These are phyloP conservation scores for Trichoplusia ni DNA, from an alignment of 1,140 invertebrate genomes.

Conservation along the genomic window DNA sequence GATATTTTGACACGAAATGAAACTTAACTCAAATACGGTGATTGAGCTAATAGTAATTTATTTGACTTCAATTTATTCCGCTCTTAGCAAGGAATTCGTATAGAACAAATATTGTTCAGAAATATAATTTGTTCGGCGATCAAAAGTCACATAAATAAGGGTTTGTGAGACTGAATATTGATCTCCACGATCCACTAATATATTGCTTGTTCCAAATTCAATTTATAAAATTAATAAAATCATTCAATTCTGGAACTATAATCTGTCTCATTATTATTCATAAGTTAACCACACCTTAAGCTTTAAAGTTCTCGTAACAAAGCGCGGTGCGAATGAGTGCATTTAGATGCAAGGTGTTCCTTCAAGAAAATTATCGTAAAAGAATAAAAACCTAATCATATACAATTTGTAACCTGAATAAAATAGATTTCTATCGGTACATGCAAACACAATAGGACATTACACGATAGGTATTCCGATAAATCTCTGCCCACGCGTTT, in stretches of 20 bases:
- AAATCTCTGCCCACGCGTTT: conserved; percentile 48
- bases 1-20: not conserved
- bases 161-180: conserved; percentile 1
- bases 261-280: not conserved
- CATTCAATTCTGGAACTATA: not conserved
- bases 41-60: not conserved
- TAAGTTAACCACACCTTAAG: not conserved
- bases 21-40: not conserved
- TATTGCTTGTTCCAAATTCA: not conserved
- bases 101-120: conserved; percentile 8
- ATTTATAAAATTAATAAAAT: conserved; percentile 7
- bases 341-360: not conserved
- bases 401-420: conserved; percentile 44
- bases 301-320: not conserved
- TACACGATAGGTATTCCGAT: conserved; percentile 42
- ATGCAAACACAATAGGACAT: conserved; percentile 51
- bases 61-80: conserved; percentile 1
- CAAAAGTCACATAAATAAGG: conserved; percentile 21
- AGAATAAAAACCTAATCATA: conserved; percentile 37
- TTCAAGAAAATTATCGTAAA: not conserved
- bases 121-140: conserved; percentile 14
- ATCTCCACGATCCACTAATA: not conserved
- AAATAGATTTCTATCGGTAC: conserved; percentile 35
- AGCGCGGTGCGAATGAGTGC: not conserved
- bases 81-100: conserved; percentile 16